Conservation (phyloP, 1,140 invertebrate species). For the Achatina immaculata region DNA sequence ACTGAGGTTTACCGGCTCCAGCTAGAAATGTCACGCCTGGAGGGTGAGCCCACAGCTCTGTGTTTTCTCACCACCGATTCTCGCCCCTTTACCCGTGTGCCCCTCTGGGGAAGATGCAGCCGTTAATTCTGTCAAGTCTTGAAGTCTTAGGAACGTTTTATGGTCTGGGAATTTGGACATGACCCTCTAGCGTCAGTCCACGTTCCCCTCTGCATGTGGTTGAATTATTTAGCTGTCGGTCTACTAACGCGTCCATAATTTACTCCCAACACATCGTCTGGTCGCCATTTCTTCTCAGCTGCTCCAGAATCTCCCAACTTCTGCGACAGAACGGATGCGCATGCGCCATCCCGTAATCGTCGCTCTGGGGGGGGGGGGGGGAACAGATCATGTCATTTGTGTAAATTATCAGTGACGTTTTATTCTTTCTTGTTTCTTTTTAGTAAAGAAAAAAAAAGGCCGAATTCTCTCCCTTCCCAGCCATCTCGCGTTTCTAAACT, state of each 20-base stretch:
- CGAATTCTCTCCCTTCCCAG: too few relatives aligned
- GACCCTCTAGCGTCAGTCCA: background rate
- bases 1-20: background rate
- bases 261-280: background rate
- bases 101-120: background rate
- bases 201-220: background rate
- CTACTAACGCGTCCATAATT: slow-evolving; percentile 7
- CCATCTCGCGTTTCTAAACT: too few relatives aligned
- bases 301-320: background rate
- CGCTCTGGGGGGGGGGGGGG: too few relatives aligned
- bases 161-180: slow-evolving; percentile 5
- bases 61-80: background rate
- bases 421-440: too few relatives aligned
- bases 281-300: background rate
- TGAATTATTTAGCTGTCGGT: slow-evolving; percentile 7
- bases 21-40: background rate
- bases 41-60: background rate
- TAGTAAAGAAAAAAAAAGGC: too few relatives aligned
- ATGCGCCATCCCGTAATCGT: background rate
- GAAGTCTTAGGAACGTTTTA: background rate
- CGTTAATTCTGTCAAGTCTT: background rate
- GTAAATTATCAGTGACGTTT: too few relatives aligned
- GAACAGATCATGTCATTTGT: background rate
- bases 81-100: background rate
- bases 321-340: background rate